Percentiles rank a stretch among this genome's conserved stretches.
phyloP scores from a whole-genome alignment of 2,797 vertebrate genomes.

The Poecilia picta region DNA sequence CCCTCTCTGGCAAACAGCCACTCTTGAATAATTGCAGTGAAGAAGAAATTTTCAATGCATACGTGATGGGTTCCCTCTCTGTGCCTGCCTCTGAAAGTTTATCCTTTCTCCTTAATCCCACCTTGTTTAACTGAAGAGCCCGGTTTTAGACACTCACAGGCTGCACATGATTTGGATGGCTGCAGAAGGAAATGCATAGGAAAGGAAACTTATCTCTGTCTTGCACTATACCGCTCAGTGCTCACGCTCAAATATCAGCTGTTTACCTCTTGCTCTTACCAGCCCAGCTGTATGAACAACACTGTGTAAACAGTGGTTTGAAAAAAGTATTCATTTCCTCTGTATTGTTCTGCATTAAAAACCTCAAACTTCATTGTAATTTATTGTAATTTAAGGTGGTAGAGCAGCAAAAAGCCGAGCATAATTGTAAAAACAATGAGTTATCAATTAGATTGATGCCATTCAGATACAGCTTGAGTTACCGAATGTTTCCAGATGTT shows the following conservation, averaged over 20 bases:
- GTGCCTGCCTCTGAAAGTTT: constrained; percentile 69
- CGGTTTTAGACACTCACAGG: constrained; percentile 38
- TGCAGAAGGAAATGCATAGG: constrained; percentile 61
- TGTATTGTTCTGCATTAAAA: background rate
- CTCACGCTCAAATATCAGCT: constrained; percentile 43
- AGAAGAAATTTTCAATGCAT: constrained; percentile 85
- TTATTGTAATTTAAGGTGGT: background rate
- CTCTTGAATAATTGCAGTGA: constrained; percentile 85
- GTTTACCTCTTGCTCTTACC: constrained; percentile 31
- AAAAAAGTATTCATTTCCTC: background rate
- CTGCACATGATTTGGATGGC: constrained; percentile 48
- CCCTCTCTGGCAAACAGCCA: constrained; percentile 70
- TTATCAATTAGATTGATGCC: no score
- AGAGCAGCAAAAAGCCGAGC: background rate
- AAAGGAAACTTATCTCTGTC: constrained; percentile 52
- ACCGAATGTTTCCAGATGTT: no score
- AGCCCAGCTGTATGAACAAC: constrained; percentile 5
- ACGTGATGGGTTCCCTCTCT: constrained; percentile 79
- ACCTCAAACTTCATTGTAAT: background rate
- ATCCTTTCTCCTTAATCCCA: constrained; percentile 77
- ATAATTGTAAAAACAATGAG: background rate
- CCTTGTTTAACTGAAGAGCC: constrained; percentile 73
- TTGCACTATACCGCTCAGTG: constrained; percentile 47
- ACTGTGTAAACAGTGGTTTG: background rate
- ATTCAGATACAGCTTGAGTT: no score